A percentile compares a stretch with the other conserved stretches of the same genome.
Evolutionary conservation across 2,113 vertebrate species (phyloP).

Genomic region (Laticauda colubrina): DNA sequence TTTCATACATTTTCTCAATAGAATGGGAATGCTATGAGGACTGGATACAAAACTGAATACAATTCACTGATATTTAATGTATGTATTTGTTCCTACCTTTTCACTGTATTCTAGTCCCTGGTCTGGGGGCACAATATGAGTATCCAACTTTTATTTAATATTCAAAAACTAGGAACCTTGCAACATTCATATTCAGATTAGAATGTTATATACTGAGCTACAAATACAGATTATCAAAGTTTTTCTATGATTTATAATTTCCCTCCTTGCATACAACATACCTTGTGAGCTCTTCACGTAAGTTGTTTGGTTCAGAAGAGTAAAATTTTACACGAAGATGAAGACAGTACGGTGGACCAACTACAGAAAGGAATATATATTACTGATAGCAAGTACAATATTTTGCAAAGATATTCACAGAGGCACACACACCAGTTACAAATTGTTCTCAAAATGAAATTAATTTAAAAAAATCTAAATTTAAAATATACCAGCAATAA

Average conservation of each 20-base stretch:
- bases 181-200: not conserved
- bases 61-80: not conserved
- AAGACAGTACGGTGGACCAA: conserved; percentile 95
- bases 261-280: conserved; percentile 51
- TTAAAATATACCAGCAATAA: not conserved
- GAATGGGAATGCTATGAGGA: not conserved
- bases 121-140: not conserved
- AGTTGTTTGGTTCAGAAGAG: conserved; percentile 97
- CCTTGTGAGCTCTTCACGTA: conserved; percentile 96
- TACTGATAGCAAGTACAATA: conserved; percentile 19
- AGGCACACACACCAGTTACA: conserved; percentile 14
- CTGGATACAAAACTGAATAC: not conserved
- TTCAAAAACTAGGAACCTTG: not conserved
- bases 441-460: conserved; percentile 7
- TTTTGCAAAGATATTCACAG: not conserved
- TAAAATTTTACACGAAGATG: conserved; percentile 98
- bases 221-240: not conserved
- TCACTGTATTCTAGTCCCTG: not conserved
- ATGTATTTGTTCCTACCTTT: not conserved
- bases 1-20: not conserved
- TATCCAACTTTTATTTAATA: not conserved
- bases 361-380: conserved; percentile 63
- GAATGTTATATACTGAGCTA: not conserved
- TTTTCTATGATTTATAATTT: not conserved
- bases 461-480: not conserved